Evolutionary conservation across 2,797 vertebrate genomes (phyloP), one percentile per base, ranked within the genome.

Genomic region (Monodelphis domestica): DNA sequence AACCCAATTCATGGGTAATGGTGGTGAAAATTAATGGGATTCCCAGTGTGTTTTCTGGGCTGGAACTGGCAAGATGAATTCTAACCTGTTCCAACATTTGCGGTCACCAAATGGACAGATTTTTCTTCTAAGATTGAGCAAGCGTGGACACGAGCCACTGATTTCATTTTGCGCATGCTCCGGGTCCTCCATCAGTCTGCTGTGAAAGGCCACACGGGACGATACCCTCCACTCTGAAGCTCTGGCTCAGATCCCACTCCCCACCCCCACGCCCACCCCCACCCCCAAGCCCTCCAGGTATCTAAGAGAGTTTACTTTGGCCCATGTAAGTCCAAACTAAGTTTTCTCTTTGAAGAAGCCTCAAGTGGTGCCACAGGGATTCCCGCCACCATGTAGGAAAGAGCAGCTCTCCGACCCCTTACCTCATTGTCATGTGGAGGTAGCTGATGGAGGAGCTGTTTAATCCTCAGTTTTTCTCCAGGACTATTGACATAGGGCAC

Each of bases 351-450:
- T 12, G 33, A 91, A 90, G 70, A 91, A 54, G 51, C 6, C 88
- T 93, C 50, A 28, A 45, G 12, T 2, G 38, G 91, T 1, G 7
- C n/a, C 1, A 45, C 38, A 78, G 70, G 63, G 70, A 78, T 45
- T 45, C 38, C n/a, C 38, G 70, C 38, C 38, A 38, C n/a, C 21
- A 11, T 78, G 38, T 15, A 45, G 95, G 91, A 78, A 88, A 90
- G 88, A 30, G 24, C 88, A 84, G 15, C 26, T 88, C 89, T 53
- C 70, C 3, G 11, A 91, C 26, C 92, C 98, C 99, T 99, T 97
- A 99, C 99, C 99, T 99, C 99, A 98, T 99, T 99, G 99, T 99
- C 99, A 15, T 99, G 99, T 0, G 99, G 99, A 0, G 99, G 99
- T 95, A 99, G 99, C 98, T 99, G 99, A 97, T 99, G 99, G 91